phyloP scores from a whole-genome alignment of 1,140 invertebrate species.

The Drosophila nannoptera region DNA sequence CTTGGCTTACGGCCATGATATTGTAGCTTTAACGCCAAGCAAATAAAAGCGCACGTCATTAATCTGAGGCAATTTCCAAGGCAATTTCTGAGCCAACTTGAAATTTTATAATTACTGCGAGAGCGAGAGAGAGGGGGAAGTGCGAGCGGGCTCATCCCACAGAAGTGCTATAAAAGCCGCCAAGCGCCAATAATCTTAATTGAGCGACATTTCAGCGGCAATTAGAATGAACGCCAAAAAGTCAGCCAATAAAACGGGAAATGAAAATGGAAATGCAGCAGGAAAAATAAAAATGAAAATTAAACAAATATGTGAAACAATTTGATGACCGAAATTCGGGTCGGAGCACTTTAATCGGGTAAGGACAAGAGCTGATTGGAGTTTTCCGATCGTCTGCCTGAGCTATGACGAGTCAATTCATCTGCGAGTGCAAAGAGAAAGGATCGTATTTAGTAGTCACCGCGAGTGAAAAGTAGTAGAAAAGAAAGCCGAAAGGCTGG shows the following conservation, averaged over 20 bases:
- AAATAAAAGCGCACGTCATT: conserved; percentile 45
- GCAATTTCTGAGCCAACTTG: conserved; percentile 25
- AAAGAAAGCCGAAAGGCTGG: too few species aligned
- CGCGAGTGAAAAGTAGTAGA: too few species aligned
- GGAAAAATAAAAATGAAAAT: background rate
- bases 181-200: conserved; percentile 72
- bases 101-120: conserved; percentile 71
- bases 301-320: conserved; percentile 11
- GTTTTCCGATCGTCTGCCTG: background rate
- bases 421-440: too few species aligned
- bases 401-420: too few species aligned
- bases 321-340: conserved; percentile 29
- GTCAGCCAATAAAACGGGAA: conserved; percentile 20
- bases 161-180: conserved; percentile 59
- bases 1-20: conserved; percentile 16
- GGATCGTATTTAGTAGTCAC: too few species aligned
- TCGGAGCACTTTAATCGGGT: background rate
- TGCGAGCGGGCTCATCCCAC: conserved; percentile 18
- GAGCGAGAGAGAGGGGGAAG: conserved; percentile 2
- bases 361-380: background rate
- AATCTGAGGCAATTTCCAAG: conserved; percentile 34
- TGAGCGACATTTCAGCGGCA: conserved; percentile 63
- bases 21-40: conserved; percentile 45
- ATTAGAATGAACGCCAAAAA: conserved; percentile 45
- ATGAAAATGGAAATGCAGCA: conserved; percentile 37